A percentile compares a stretch with the other conserved stretches of the same genome.
Conservation (phyloP, 2,888 invertebrate genomes). For the Tachina lurida region DNA sequence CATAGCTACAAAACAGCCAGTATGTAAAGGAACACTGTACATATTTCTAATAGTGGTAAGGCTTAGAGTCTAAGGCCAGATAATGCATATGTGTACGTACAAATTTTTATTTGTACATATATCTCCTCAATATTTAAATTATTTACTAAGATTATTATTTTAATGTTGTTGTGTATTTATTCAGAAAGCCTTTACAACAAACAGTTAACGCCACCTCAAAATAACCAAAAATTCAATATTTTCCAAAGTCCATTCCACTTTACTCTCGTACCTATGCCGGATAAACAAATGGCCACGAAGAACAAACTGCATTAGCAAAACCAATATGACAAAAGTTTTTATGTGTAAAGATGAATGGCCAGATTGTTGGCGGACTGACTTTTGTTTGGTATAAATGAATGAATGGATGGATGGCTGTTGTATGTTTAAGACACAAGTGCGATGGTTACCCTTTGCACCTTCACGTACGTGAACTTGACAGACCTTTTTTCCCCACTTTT, state of each 20-base stretch:
- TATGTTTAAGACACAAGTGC: slow-evolving; percentile 67
- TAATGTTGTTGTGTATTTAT: background rate
- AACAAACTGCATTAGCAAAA: slow-evolving; percentile 26
- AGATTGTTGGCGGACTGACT: slow-evolving; percentile 12
- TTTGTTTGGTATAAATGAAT: slow-evolving; percentile 20
- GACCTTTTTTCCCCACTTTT: slow-evolving; percentile 30
- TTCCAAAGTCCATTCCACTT: slow-evolving; percentile 7
- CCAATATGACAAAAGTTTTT: slow-evolving; percentile 45
- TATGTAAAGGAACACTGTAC: too few species aligned
- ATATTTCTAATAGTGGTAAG: background rate
- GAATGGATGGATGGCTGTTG: slow-evolving; percentile 41
- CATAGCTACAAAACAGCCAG: background rate
- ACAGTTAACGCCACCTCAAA: background rate
- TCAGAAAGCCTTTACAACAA: background rate
- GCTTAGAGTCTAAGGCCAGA: too few species aligned
- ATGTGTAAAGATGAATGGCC: slow-evolving; percentile 18
- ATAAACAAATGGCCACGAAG: slow-evolving; percentile 38
- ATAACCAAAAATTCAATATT: slow-evolving; percentile 24
- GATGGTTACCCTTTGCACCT: slow-evolving; percentile 71
- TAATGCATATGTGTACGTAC: too few species aligned
- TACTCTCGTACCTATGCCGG: background rate
- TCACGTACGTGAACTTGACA: slow-evolving; percentile 70
- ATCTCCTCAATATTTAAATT: background rate
- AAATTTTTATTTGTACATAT: too few species aligned
- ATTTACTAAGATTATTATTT: background rate